Conservation (phyloP, 2,113 vertebrate species). For the Pontoporia blainvillei region DNA sequence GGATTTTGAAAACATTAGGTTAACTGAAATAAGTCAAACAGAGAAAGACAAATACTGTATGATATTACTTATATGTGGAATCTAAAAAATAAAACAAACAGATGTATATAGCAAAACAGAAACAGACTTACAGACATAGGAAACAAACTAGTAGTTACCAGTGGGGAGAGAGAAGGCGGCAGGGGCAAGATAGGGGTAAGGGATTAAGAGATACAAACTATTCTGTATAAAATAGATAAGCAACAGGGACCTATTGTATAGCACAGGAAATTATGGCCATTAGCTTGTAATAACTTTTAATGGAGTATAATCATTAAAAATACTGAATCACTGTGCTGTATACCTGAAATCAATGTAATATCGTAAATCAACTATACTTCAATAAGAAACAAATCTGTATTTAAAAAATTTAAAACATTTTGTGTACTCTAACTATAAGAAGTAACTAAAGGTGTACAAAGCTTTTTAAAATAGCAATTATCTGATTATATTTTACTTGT, state of each 20-base stretch:
- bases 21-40: no score
- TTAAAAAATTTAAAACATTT: neutral
- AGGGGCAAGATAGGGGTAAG: no score
- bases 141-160: no score
- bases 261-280: neutral
- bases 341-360: neutral
- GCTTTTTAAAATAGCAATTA: neutral
- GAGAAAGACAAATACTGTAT: no score
- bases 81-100: no score
- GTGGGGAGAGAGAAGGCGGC: no score
- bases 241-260: fast-evolving
- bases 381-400: neutral
- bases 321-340: neutral
- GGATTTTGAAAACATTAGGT: no score
- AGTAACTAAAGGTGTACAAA: neutral
- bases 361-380: neutral
- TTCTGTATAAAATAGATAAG: neutral
- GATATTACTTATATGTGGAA: no score
- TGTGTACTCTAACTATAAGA: neutral
- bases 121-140: no score
- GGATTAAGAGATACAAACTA: neutral
- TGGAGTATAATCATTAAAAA: neutral
- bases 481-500: neutral
- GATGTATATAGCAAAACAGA: no score
- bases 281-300: neutral